Evolutionary conservation across 2,797 vertebrate species (phyloP).

Genomic region (Microhierax caerulescens): DNA sequence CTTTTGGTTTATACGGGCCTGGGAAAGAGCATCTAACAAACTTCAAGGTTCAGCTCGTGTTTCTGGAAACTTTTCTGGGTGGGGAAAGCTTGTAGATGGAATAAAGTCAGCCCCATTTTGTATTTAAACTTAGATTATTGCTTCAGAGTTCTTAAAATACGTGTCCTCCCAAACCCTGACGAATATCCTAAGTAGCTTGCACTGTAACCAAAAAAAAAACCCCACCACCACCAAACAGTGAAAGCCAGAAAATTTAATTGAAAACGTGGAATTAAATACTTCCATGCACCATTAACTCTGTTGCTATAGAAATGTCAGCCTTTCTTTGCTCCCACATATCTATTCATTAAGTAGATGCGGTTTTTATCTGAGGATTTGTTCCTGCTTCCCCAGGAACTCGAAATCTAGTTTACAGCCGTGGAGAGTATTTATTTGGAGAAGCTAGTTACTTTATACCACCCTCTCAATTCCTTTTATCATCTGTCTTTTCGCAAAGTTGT

Average conservation of each 20-base stretch:
- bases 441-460: conserved; percentile 12
- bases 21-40: conserved; percentile 19
- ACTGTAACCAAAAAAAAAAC: not conserved
- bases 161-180: not conserved
- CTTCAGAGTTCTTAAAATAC: not conserved
- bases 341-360: not conserved
- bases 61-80: conserved; percentile 4
- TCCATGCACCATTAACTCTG: not conserved
- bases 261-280: conserved; percentile 24
- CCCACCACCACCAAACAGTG: not conserved
- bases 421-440: conserved; percentile 43
- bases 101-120: not conserved
- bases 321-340: conserved; percentile 13
- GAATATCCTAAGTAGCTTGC: not conserved
- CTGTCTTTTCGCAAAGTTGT: not conserved
- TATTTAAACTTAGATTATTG: not conserved
- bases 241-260: conserved; percentile 3
- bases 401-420: not conserved
- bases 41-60: not conserved
- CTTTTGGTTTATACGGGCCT: conserved; percentile 29
- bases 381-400: not conserved
- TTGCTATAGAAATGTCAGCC: conserved; percentile 37
- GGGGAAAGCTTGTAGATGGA: not conserved
- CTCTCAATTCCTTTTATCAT: conserved; percentile 22
- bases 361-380: conserved; percentile 31